Percentiles rank a stretch among this genome's conserved stretches.
Conservation (phyloP, 2,113 vertebrate species). For the Notarius lentiginosus region DNA sequence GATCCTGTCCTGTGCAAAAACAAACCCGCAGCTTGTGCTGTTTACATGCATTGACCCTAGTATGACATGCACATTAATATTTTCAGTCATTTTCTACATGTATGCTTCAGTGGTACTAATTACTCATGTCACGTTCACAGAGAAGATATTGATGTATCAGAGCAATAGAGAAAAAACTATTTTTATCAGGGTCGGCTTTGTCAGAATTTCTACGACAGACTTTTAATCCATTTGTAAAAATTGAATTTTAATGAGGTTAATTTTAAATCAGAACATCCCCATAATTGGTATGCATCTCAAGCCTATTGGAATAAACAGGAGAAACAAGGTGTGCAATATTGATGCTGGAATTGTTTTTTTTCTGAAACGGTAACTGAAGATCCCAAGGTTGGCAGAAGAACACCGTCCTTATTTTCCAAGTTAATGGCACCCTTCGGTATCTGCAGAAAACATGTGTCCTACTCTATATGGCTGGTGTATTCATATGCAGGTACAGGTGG, state of each 20-base stretch:
- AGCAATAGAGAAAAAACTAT: neutral
- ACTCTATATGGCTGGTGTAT: conserved; percentile 68
- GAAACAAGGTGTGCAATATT: conserved; percentile 41
- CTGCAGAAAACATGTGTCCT: conserved; percentile 78
- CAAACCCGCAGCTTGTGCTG: conserved; percentile 62
- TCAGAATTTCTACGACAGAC: neutral
- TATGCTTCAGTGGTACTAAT: conserved; percentile 3
- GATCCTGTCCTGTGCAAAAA: conserved; percentile 67
- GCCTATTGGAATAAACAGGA: conserved; percentile 17
- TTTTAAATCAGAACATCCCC: conserved; percentile 15
- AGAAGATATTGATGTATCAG: neutral
- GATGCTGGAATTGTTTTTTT: conserved; percentile 61
- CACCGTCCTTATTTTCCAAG: conserved; percentile 66
- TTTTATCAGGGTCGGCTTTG: neutral
- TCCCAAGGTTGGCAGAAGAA: conserved; percentile 66
- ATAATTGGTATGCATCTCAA: conserved; percentile 40
- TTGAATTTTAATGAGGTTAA: conserved; percentile 8
- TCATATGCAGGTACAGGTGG: conserved; percentile 75
- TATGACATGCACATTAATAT: conserved; percentile 34
- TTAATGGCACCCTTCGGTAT: conserved; percentile 68
- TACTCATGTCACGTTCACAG: conserved; percentile 17
- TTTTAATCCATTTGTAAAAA: neutral
- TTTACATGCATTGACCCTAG: conserved; percentile 34
- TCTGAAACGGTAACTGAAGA: conserved; percentile 65
- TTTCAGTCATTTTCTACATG: conserved; percentile 15